Base-by-base conservation (phyloP, 2,888 invertebrate genomes). In the Helleia helle region DNA sequence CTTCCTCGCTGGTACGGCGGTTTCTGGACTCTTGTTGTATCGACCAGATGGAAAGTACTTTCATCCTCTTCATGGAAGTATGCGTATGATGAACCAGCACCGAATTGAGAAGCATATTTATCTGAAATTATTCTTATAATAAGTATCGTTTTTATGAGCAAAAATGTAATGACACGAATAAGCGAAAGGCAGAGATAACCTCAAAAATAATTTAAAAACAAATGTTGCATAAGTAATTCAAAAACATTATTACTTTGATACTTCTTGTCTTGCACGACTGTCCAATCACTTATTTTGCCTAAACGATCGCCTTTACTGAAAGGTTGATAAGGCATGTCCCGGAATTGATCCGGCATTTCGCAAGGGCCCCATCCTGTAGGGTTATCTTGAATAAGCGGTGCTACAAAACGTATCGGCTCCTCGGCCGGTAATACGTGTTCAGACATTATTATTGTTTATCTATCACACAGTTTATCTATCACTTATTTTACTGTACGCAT, bases 11-110 rank as follows among this genome's bases (percentile, higher is more conserved):
- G 97, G 75, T 97, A 97, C 8, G 95, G 93, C 2, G 95, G 95
- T 63, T 95, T 95, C 59, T 93, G 93, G 1, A 94, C 90, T 22
- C 95, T 89, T 0, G 96, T 93, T 1, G 96, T 97, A 65, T 99
- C 98, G 54, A 99, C 99, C 81, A 99, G 85, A 72, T 99, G 99
- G 89, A 99, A 99, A 38, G 96, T 94, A 52, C 95, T 94, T 72
- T 99, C 99, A 68, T 99, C 99, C 70, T 99, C 99, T 59, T 99
- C 99, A 60, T 99, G 99, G 69, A 95, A 97, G 73, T 99, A 99
- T 0, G 99, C 96, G 76, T 99, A 99, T 58, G 98, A 98, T 62
- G 93, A 96, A 30, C 96, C 97, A 52, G 95, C 94, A 42, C 95
- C 96, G 76, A 96, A 96, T 56, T 94, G 93, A 2, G 96, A 96